Evolutionary conservation across 2,113 vertebrate species (phyloP).

Genomic region (Alaudala cheleensis): DNA sequence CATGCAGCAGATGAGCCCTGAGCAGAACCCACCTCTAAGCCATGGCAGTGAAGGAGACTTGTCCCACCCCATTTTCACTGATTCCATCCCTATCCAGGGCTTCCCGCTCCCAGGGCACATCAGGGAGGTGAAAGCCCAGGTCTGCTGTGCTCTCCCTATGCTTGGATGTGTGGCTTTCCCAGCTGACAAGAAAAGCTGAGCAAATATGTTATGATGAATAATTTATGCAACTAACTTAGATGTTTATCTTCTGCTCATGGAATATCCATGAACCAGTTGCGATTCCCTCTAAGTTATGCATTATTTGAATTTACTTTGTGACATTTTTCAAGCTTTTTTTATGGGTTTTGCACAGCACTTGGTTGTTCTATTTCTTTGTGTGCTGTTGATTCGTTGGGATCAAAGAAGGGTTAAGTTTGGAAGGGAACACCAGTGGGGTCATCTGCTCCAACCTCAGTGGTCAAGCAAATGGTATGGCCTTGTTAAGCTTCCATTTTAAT

Average conservation of each 20-base stretch:
- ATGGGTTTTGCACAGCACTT: neutral
- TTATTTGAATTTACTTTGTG: conserved; percentile 50
- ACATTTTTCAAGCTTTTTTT: conserved; percentile 6
- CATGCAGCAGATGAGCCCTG: neutral
- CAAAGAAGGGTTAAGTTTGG: neutral
- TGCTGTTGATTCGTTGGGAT: neutral
- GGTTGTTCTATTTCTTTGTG: neutral
- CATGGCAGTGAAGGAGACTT: neutral
- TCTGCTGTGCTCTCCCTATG: neutral
- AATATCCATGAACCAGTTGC: conserved; percentile 60
- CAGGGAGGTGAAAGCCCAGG: neutral
- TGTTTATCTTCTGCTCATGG: conserved; percentile 64
- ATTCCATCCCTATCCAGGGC: neutral
- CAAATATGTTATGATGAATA: conserved; percentile 61
- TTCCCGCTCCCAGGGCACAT: neutral
- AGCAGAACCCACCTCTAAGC: neutral
- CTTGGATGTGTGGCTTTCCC: neutral
- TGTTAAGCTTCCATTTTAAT: neutral
- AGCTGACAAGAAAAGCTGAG: conserved; percentile 44
- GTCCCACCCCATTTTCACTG: neutral
- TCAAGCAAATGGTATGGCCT: neutral
- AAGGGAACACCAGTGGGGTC: neutral
- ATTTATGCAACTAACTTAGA: conserved; percentile 59
- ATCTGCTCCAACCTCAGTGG: neutral
- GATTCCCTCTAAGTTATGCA: conserved; percentile 47